Conservation (phyloP, 37 sponge, comb jelly and placozoan genomes). For the Halichondria panicea region DNA sequence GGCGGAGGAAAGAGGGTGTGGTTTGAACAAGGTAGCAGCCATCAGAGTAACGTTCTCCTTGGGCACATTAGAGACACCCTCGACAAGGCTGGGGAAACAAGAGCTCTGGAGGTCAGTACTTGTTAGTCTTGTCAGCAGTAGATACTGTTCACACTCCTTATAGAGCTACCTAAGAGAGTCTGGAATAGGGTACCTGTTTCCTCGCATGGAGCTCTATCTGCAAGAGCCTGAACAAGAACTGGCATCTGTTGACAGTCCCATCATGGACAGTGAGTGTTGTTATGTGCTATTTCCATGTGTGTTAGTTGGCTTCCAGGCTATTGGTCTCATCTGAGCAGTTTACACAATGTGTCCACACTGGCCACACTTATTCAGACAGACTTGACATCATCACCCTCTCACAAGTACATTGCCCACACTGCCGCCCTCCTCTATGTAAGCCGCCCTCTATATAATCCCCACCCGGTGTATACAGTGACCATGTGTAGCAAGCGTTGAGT, state of each 20-base stretch:
- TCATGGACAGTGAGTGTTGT: conserved; percentile 42
- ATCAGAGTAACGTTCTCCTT: conserved; percentile 12
- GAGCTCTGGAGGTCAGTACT: conserved; percentile 28
- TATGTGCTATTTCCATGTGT: too few species aligned
- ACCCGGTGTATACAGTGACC: background rate
- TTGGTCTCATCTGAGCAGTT: conserved; percentile 45
- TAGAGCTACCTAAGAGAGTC: conserved; percentile 54
- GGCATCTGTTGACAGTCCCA: conserved; percentile 1
- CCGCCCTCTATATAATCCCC: conserved; percentile 1
- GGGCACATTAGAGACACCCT: conserved; percentile 46
- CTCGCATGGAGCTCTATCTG: conserved; percentile 49
- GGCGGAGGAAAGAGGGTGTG: conserved; percentile 26
- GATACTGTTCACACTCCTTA: background rate
- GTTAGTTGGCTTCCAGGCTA: too few species aligned
- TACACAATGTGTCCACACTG: conserved; percentile 62
- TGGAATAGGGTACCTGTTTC: conserved; percentile 42
- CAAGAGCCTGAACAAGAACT: conserved; percentile 36
- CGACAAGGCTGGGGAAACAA: conserved; percentile 4
- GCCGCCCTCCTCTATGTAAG: conserved; percentile 74
- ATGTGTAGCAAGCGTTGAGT: conserved; percentile 68
- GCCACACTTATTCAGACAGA: conserved; percentile 71
- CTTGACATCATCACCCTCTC: conserved; percentile 30
- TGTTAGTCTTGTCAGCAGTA: too few species aligned
- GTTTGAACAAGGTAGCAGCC: conserved; percentile 37
- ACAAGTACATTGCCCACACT: conserved; percentile 88